Base-by-base conservation (phyloP, 2,888 invertebrate species). In the Drosophila prostipennis region DNA sequence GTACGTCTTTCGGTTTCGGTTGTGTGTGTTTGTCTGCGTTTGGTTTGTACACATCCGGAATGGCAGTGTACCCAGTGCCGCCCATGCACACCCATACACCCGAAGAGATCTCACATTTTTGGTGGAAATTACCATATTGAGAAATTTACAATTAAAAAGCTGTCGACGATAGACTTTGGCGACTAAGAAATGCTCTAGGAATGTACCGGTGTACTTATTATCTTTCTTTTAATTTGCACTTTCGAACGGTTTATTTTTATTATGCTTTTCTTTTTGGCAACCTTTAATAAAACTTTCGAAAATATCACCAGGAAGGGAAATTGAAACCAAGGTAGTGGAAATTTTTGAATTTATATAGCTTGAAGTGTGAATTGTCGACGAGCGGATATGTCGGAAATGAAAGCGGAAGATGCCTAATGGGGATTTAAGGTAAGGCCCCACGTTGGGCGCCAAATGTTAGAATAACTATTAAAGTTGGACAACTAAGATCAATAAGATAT, bases 91-190 rank as follows among this genome's bases (percentile, higher is more conserved):
- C 69, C 36, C 39, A 67, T 42, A 61, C 40, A 48, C 46, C 56
- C 36, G n/a, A 37, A 29, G 48, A 65, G 67, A 65, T 65, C 67
- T 65, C 60, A 71, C 72, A 70, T 72, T 79, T 85, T 72, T 76
- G 48, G 76, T 78, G 80, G 78, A 79, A 83, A 89, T 89, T 89
- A 88, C 83, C 89, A 88, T 89, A 89, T 86, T 84, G 79, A 86
- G 87, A 77, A 86, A 88, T 88, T 77, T 86, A 77, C 84, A 88
- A 86, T 85, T 88, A 74, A 82, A 84, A 67, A 64, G 72, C 19
- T 57, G 16, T n/a, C 19, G 26, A 32, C 39, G 13, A 29, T 6
- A 13, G 40, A 19, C 55, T 19, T 56, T 16, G 19, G 14, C 13
- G 49, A 70, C 29, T 53, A 3, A n/a, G 29, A 36, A 54, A 54